These are phyloP conservation scores for Pachycephala philippinensis DNA, from an alignment of 2,113 vertebrate species.

Conservation along the genomic window DNA sequence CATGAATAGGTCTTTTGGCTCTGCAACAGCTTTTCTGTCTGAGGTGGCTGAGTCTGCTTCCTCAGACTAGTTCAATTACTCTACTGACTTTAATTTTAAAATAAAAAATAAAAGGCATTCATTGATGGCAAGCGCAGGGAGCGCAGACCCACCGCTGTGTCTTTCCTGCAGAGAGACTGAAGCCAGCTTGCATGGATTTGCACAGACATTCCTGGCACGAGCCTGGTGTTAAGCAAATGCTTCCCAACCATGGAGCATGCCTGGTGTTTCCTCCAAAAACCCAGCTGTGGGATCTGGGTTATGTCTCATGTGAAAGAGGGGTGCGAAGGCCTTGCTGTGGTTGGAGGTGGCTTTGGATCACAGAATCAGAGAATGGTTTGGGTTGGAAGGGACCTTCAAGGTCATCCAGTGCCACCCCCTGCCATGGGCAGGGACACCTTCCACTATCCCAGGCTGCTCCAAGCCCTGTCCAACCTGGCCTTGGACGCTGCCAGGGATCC, in stretches of 20 bases:
- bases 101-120: not conserved
- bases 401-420: not conserved
- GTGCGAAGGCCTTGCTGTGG: not conserved
- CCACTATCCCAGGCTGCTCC: accelerated
- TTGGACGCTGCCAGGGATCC: not conserved
- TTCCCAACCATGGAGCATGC: not conserved
- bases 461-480: accelerated
- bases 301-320: accelerated
- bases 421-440: not conserved
- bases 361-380: not conserved
- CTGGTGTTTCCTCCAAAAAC: not conserved
- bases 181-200: not conserved
- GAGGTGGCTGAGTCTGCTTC: not conserved
- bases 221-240: not conserved
- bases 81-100: not conserved
- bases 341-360: not conserved
- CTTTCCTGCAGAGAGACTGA: not conserved
- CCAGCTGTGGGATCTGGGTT: not conserved
- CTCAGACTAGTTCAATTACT: not conserved
- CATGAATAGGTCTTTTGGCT: not conserved
- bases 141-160: accelerated
- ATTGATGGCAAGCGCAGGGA: not conserved
- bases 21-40: not conserved
- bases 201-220: not conserved
- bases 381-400: not conserved